Conservation (phyloP, 2,113 vertebrate species). For the Cercopithecus mona region DNA sequence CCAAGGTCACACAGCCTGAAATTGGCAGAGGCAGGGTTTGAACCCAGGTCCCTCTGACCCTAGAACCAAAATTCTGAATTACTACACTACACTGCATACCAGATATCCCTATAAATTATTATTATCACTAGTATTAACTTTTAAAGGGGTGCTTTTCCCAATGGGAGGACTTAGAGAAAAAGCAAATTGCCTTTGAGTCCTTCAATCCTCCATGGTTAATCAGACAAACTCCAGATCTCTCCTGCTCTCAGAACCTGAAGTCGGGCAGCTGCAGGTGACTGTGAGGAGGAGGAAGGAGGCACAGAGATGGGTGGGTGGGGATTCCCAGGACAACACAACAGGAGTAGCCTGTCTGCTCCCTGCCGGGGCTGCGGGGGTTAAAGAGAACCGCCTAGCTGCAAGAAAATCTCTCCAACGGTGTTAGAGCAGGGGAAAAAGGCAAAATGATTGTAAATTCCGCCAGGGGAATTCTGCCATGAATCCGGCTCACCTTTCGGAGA, state of each 20-base stretch:
- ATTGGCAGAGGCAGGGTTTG: background rate
- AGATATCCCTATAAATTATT: no score
- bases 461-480: slow-evolving; percentile 91
- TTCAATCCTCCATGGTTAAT: background rate
- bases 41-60: background rate
- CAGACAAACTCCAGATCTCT: background rate
- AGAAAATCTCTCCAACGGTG: slow-evolving; percentile 82
- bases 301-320: background rate
- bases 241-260: background rate
- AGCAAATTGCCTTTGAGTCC: background rate
- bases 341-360: background rate
- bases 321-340: rapidly evolving
- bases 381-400: slow-evolving; percentile 81
- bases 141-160: background rate
- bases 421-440: slow-evolving; percentile 86
- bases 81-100: rapidly evolving
- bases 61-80: background rate
- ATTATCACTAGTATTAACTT: background rate
- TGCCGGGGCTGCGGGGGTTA: slow-evolving; percentile 82
- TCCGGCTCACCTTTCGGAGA: slow-evolving; percentile 94
- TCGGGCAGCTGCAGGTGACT: rapidly evolving
- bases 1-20: background rate
- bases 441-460: slow-evolving; percentile 94
- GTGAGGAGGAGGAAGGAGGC: background rate
- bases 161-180: background rate